These are phyloP conservation scores for Benthochromis sp. DNA, from an alignment of 2,113 vertebrate genomes.

Conservation along the genomic window DNA sequence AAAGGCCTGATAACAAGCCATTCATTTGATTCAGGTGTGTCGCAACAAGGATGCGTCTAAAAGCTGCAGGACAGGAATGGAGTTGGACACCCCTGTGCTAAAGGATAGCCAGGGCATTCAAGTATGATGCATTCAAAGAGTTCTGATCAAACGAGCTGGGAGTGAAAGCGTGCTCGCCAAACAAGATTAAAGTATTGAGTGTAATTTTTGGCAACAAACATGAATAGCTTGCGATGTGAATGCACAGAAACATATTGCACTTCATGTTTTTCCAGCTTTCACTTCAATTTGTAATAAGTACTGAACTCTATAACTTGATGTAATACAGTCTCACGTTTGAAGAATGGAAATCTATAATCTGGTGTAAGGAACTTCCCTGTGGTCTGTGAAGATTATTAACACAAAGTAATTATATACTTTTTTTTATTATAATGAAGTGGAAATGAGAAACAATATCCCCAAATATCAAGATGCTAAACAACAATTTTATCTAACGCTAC, in stretches of 20 bases:
- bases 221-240: background rate
- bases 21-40: background rate
- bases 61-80: background rate
- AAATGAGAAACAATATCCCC: conserved; percentile 44
- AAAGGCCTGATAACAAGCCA: background rate
- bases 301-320: background rate
- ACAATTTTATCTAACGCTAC: conserved; percentile 63
- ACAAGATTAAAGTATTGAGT: background rate
- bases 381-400: background rate
- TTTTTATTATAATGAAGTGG: background rate
- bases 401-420: background rate
- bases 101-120: fast-evolving
- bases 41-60: fast-evolving
- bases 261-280: background rate
- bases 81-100: background rate
- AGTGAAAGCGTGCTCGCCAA: background rate
- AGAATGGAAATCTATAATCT: background rate
- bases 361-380: background rate
- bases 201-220: background rate
- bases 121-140: background rate
- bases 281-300: background rate
- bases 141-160: background rate
- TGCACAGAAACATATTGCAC: background rate
- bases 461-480: conserved; percentile 54
- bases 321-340: background rate